Evolutionary conservation across 2,113 vertebrate species (phyloP), one percentile per base, ranked within the genome.

Genomic region (Aegypius monachus): DNA sequence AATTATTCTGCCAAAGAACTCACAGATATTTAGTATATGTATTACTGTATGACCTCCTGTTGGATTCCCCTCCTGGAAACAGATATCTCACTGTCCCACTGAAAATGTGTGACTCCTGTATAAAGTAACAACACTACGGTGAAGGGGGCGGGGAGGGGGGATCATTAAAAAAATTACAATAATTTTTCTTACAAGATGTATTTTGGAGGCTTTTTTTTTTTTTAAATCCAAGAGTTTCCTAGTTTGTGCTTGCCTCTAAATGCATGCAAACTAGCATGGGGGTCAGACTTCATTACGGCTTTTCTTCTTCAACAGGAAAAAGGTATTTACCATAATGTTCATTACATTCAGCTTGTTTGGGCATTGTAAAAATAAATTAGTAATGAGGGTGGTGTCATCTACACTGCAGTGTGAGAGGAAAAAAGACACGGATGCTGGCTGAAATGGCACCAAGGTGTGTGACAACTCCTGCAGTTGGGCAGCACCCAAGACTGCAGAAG

Each of bases 151-250:
- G 16, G 16, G 16, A 40, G 40, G 40, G 7, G 22, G 15, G 23
- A 8, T 16, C 0, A 61, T 59, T 14, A 3, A 5, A 7, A 26
- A 32, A 48, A 4, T 13, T 7, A 2, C 8, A 73, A 16, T 14
- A 36, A 18, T 74, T 73, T 43, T 53, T 40, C 63, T 77, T 21
- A 29, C n/a, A 66, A 50, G 0, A 40, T 18, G 4, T 18, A 18
- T 81, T 61, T 70, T 81, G 22, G 40, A 75, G 6, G 7, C 4
- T 11, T 40, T 40, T 40, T 40, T 20, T 47, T 36, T 50, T 36
- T 62, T 67, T 29, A 20, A 47, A 50, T 18, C 19, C 31, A 45
- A 26, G 21, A 19, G 1, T 80, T 77, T 50, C 27, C 31, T 56
- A 47, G 34, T 56, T 72, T 63, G 19, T 84, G 8, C 40, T 89